phyloP scores from a whole-genome alignment of 2,888 invertebrate species.

The Lissonota sp. region DNA sequence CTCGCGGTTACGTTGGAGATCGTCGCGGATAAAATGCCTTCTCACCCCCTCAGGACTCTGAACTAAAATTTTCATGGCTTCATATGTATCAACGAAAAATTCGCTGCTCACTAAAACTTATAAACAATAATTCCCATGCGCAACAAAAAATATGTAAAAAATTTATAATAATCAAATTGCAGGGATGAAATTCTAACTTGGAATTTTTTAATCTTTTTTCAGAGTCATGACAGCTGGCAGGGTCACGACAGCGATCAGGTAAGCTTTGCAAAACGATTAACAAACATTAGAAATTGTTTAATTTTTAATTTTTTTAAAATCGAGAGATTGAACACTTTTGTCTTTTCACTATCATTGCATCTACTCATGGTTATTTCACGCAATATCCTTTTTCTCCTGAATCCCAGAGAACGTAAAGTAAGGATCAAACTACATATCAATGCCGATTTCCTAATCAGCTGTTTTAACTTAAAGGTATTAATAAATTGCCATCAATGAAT shows the following conservation, averaged over 20 bases:
- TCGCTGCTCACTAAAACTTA: too few species aligned
- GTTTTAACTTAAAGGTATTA: background rate
- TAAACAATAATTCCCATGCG: too few species aligned
- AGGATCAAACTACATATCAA: background rate
- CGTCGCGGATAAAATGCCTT: background rate
- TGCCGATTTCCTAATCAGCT: background rate
- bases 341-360: constrained; percentile 10
- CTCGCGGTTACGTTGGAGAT: background rate
- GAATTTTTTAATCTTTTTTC: constrained; percentile 81
- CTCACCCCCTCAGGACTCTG: too few species aligned
- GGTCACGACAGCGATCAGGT: constrained; percentile 87
- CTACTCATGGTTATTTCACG: background rate
- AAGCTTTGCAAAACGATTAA: constrained; percentile 71
- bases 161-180: constrained; percentile 13
- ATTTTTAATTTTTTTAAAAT: background rate
- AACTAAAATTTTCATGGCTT: too few species aligned
- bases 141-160: background rate
- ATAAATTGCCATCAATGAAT: too few species aligned
- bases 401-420: background rate
- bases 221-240: constrained; percentile 88
- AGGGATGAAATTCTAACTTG: constrained; percentile 5
- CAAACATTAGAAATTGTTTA: background rate
- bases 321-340: background rate
- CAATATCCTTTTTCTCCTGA: background rate
- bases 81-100: too few species aligned